Conservation (phyloP, 2,888 invertebrate genomes). For the Plagiodera versicolora region DNA sequence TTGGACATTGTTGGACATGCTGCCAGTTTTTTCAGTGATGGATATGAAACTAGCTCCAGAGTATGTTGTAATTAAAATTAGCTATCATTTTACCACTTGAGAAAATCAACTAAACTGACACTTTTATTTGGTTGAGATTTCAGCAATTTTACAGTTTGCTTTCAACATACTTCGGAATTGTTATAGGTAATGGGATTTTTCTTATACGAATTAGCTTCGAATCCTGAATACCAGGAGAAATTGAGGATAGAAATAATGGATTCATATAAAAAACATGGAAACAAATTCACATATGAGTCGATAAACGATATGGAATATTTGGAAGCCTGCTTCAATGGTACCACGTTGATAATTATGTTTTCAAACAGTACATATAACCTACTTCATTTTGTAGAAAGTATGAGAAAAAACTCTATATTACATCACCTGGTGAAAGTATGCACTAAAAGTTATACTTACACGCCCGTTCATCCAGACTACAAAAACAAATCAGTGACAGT, state of each 20-base stretch:
- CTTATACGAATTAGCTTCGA: slow-evolving; percentile 6
- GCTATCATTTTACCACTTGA: too few species aligned
- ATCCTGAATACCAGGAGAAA: slow-evolving; percentile 53
- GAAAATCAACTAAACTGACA: too few species aligned
- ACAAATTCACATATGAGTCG: slow-evolving; percentile 56
- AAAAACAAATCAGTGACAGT: slow-evolving; percentile 34
- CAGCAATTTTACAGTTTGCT: too few species aligned
- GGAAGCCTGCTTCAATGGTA: slow-evolving; percentile 61
- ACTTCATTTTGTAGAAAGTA: slow-evolving; percentile 30
- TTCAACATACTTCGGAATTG: too few species aligned
- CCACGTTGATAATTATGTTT: slow-evolving; percentile 2
- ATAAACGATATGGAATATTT: slow-evolving; percentile 60
- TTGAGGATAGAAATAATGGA: slow-evolving; percentile 59
- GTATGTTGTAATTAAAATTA: too few species aligned
- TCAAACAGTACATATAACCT: too few species aligned
- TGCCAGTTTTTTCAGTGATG: slow-evolving; percentile 59
- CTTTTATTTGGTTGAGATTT: too few species aligned
- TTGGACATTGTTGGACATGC: slow-evolving; percentile 59
- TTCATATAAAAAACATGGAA: slow-evolving; percentile 52
- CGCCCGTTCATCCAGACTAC: slow-evolving; percentile 27
- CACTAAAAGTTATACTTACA: slow-evolving; percentile 37
- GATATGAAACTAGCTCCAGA: slow-evolving; percentile 59
- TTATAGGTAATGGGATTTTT: slow-evolving; percentile 13
- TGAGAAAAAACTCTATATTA: slow-evolving; percentile 30
- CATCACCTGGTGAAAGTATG: slow-evolving; percentile 31